A percentile compares a stretch with the other conserved stretches of the same genome.
phyloP scores from a whole-genome alignment of 1,140 invertebrate genomes.

The Drosophila parvula region DNA sequence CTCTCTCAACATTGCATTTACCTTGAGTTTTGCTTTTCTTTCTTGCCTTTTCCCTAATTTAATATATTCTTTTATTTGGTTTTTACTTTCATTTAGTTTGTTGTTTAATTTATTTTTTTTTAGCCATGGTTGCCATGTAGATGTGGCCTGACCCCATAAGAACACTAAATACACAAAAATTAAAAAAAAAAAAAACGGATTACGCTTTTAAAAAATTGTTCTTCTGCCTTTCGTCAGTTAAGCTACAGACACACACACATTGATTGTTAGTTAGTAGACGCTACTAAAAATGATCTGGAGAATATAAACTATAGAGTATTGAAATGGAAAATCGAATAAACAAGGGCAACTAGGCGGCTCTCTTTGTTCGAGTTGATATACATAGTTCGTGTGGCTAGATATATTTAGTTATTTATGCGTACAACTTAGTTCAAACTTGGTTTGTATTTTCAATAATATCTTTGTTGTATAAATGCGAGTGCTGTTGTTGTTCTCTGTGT shows the following conservation, averaged over 20 bases:
- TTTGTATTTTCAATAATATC: constrained; percentile 43
- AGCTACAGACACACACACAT: constrained; percentile 75
- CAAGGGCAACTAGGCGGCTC: constrained; percentile 47
- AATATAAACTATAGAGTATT: constrained; percentile 21
- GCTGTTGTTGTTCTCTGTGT: constrained; percentile 61
- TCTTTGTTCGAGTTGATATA: constrained; percentile 42
- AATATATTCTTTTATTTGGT: constrained; percentile 17
- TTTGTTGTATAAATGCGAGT: constrained; percentile 69
- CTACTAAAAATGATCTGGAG: constrained; percentile 44
- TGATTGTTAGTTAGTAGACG: constrained; percentile 66
- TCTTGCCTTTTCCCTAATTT: constrained; percentile 40
- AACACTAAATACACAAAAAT: constrained; percentile 45
- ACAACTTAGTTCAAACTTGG: constrained; percentile 51
- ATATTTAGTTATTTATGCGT: constrained; percentile 43
- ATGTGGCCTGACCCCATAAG: constrained; percentile 66
- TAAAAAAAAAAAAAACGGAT: constrained; percentile 44
- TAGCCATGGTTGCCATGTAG: constrained; percentile 67
- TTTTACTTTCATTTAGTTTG: not conserved
- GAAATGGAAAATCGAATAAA: constrained; percentile 28
- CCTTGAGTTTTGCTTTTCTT: constrained; percentile 37
- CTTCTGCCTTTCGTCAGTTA: constrained; percentile 20
- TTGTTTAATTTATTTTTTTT: not conserved
- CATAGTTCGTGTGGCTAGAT: constrained; percentile 22
- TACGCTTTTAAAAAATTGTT: constrained; percentile 45
- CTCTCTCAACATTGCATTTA: constrained; percentile 16